A percentile compares a stretch with the other conserved stretches of the same genome.
Evolutionary conservation across 2,113 vertebrate species (phyloP).

Genomic region (Macroglossus sobrinus): DNA sequence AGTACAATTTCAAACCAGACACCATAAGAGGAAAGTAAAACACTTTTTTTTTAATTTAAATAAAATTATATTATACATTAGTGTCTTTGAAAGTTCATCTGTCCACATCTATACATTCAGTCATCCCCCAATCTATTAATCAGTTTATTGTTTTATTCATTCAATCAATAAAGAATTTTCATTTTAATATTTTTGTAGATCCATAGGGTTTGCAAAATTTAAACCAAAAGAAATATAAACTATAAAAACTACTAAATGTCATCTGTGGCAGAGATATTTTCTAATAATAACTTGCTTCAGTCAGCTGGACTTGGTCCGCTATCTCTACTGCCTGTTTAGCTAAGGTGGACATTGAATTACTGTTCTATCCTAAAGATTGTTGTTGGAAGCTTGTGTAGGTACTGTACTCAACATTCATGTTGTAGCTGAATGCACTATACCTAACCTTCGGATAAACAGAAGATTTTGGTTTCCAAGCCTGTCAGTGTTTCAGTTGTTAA

Average conservation of each 20-base stretch:
- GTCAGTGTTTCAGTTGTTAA: slow-evolving; percentile 55
- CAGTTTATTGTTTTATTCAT: slow-evolving; percentile 2
- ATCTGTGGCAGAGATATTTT: not conserved
- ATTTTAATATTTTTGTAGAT: not conserved
- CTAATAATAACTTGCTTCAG: not conserved
- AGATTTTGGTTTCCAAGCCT: slow-evolving; percentile 53
- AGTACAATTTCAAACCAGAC: not conserved
- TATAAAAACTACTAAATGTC: not conserved
- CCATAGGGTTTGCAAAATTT: not conserved
- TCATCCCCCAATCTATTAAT: not conserved
- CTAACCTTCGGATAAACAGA: slow-evolving; percentile 46
- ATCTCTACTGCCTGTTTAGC: not conserved
- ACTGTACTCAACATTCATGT: not conserved
- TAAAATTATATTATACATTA: not conserved
- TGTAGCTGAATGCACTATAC: not conserved
- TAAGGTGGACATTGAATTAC: not conserved
- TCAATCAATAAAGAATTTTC: not conserved
- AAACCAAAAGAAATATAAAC: not conserved
- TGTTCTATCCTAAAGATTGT: not conserved
- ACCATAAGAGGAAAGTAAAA: not conserved
- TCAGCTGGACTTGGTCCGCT: not conserved
- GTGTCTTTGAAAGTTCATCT: not conserved
- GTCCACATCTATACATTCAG: not conserved
- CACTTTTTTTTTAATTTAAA: slow-evolving; percentile 1
- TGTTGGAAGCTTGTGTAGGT: fast-evolving